Percentiles rank a stretch among this genome's conserved stretches.
These are phyloP conservation scores for Pocota personata DNA, from an alignment of 2,888 invertebrate genomes.

Conservation along the genomic window DNA sequence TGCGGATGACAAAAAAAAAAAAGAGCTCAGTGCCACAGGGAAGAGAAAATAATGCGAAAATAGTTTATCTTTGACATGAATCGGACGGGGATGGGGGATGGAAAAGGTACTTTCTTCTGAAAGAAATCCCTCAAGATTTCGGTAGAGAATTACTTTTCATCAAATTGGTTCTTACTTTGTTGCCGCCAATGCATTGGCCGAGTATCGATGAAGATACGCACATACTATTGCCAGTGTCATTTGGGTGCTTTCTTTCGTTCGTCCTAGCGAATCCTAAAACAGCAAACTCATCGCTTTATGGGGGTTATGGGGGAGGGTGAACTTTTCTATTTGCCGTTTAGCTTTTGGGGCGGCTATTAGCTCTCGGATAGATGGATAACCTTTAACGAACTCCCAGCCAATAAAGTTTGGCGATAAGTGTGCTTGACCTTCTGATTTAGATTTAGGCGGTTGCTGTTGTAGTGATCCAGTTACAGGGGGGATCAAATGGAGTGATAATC, in stretches of 20 bases:
- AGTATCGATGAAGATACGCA: slow-evolving; percentile 28
- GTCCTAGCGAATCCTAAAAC: slow-evolving; percentile 51
- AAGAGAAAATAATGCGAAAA: slow-evolving; percentile 67
- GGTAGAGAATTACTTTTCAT: slow-evolving; percentile 48
- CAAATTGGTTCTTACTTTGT: slow-evolving; percentile 30
- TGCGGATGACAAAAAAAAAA: slow-evolving; percentile 42
- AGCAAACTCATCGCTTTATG: slow-evolving; percentile 62
- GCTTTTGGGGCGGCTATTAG: slow-evolving; percentile 67
- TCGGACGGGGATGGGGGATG: slow-evolving; percentile 28
- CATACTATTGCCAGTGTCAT: neutral
- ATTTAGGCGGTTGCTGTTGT: slow-evolving; percentile 7
- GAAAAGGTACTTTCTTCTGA: slow-evolving; percentile 23
- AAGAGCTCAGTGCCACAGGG: neutral
- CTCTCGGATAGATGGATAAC: slow-evolving; percentile 53
- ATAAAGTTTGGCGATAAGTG: slow-evolving; percentile 60
- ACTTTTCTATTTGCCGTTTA: slow-evolving; percentile 69
- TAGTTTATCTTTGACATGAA: slow-evolving; percentile 75
- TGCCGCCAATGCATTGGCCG: slow-evolving; percentile 31
- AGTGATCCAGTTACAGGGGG: slow-evolving; percentile 39
- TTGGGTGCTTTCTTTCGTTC: neutral
- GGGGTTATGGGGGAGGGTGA: slow-evolving; percentile 5
- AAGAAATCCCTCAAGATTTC: slow-evolving; percentile 63
- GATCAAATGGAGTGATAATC: slow-evolving; percentile 62
- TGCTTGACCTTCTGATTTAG: slow-evolving; percentile 52
- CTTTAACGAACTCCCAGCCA: slow-evolving; percentile 55